These are phyloP conservation scores for Acrocyrtus sp. DNA, from an alignment of 2,888 invertebrate genomes.

Conservation along the genomic window DNA sequence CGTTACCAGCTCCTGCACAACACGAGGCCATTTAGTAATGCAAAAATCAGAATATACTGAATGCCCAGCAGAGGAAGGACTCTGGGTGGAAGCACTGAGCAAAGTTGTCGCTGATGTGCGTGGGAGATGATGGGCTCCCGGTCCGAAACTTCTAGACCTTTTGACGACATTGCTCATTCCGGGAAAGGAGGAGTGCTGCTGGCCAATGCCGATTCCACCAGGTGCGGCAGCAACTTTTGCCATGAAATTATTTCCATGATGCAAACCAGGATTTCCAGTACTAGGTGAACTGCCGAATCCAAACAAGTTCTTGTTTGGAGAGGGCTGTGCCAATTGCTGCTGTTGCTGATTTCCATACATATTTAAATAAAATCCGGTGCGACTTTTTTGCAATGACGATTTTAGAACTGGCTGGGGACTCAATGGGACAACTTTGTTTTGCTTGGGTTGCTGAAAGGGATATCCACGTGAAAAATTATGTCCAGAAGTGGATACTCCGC, in stretches of 20 bases:
- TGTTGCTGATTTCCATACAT: slow-evolving; percentile 37
- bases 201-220: background rate
- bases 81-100: slow-evolving; percentile 5
- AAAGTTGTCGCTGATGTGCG: slow-evolving; percentile 11
- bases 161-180: slow-evolving; percentile 43
- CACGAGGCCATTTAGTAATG: slow-evolving; percentile 59
- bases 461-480: slow-evolving; percentile 19
- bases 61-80: slow-evolving; percentile 17
- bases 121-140: slow-evolving; percentile 44
- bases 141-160: slow-evolving; percentile 60
- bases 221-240: background rate
- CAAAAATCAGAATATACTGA: slow-evolving; percentile 57
- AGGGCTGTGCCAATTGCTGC: slow-evolving; percentile 5
- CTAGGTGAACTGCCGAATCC: slow-evolving; percentile 3
- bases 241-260: background rate
- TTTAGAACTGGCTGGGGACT: slow-evolving; percentile 39
- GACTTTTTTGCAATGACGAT: slow-evolving; percentile 44
- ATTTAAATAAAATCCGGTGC: slow-evolving; percentile 50
- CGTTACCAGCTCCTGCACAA: slow-evolving; percentile 59
- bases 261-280: background rate
- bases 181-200: background rate
- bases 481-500: slow-evolving; percentile 18
- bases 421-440: slow-evolving; percentile 13
- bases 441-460: slow-evolving; percentile 23
- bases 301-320: slow-evolving; percentile 23